phyloP scores from a whole-genome alignment of 1,140 invertebrate species.

The Coelopa frigida region DNA sequence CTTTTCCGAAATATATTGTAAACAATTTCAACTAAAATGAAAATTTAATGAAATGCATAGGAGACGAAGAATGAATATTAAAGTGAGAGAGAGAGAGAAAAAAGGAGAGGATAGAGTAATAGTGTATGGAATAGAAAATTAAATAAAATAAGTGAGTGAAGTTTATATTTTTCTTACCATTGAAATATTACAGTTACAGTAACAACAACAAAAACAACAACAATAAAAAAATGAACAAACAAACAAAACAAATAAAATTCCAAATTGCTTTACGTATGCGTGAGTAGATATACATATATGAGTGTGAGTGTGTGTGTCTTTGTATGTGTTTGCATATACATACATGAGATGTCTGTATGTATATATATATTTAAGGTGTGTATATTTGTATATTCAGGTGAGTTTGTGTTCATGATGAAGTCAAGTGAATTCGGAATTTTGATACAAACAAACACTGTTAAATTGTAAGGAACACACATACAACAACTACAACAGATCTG shows the following conservation, averaged over 20 bases:
- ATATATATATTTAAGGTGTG: too few species aligned
- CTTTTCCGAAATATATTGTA: too few species aligned
- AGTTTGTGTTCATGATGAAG: too few species aligned
- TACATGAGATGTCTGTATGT: slow-evolving; percentile 1
- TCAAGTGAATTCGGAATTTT: too few species aligned
- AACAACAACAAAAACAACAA: slow-evolving; percentile 15
- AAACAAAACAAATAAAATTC: slow-evolving; percentile 15
- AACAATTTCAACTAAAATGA: too few species aligned
- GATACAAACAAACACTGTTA: too few species aligned
- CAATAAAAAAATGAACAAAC: slow-evolving; percentile 11
- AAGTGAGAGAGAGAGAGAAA: neutral
- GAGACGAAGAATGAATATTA: slow-evolving; percentile 1
- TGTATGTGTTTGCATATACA: slow-evolving; percentile 3
- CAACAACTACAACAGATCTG: too few species aligned
- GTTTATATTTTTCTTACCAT: neutral
- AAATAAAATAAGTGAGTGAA: too few species aligned
- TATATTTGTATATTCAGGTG: too few species aligned
- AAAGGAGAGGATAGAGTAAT: neutral
- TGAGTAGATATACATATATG: slow-evolving; percentile 5
- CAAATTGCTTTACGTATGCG: too few species aligned
- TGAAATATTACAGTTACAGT: neutral
- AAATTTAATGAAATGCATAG: too few species aligned
- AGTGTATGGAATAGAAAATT: neutral
- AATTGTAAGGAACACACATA: too few species aligned
- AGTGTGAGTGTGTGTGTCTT: neutral